Conservation (phyloP, 92 coral and sea anemone species). For the Scolanthus callimorphus region DNA sequence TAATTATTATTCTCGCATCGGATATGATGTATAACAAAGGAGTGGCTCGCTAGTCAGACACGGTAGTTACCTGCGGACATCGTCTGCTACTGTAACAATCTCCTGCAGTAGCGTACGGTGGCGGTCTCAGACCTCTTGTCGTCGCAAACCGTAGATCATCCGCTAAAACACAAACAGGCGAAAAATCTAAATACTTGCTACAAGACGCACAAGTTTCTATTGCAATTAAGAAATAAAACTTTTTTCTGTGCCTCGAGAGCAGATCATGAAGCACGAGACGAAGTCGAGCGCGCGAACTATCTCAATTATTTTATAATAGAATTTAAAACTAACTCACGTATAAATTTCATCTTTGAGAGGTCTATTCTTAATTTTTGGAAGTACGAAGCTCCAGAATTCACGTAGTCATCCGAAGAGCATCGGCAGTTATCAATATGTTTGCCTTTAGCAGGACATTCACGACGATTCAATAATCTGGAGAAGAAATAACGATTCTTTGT, state of each 20-base stretch:
- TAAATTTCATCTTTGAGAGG: conserved; percentile 61
- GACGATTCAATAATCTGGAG: conserved; percentile 66
- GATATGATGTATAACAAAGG: no score
- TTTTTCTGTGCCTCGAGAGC: no score
- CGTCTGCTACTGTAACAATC: conserved; percentile 79
- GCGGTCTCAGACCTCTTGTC: conserved; percentile 75
- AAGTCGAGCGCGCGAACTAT: no score
- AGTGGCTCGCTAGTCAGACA: no score
- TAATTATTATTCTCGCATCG: no score
- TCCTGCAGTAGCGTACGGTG: conserved; percentile 89
- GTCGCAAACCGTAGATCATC: conserved; percentile 83
- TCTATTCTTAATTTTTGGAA: conserved; percentile 82
- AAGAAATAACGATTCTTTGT: neutral
- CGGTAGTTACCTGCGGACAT: conserved; percentile 99
- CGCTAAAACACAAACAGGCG: conserved; percentile 57
- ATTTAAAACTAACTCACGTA: conserved; percentile 58
- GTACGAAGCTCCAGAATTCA: conserved; percentile 83
- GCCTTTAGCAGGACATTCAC: conserved; percentile 70
- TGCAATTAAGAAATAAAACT: no score
- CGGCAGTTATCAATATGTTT: conserved; percentile 67
- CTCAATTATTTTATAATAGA: no score
- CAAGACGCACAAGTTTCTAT: no score
- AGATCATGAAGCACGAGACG: no score
- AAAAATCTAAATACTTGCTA: no score
- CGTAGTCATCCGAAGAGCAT: conserved; percentile 63